Evolutionary conservation across 1,140 invertebrate genomes (phyloP), one percentile per base, ranked within the genome.

Genomic region (Pseudomyrmex cubaensis): DNA sequence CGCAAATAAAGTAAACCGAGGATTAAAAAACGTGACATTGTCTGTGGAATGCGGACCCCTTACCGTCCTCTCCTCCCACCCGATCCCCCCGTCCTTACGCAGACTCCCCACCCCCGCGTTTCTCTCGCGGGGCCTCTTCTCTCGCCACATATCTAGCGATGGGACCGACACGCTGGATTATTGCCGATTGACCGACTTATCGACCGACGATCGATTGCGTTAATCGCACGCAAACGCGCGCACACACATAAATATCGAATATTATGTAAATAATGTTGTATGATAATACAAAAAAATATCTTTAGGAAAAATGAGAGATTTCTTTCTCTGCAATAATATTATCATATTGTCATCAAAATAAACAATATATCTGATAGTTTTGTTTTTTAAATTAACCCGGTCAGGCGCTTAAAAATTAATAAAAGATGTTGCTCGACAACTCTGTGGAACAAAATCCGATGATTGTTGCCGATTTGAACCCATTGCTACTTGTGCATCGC

Each of bases 11-110:
- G 92, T 93, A 93, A 94, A 94, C 91, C 90, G 91, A 90, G 93
- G 91, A 94, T 94, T 94, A 93, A 94, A 93, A 94, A 94, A 93
- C 93, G 93, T 94, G 94, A 94, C 93, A 94, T 93, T 94, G 93
- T 94, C 93, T 93, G 93, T 94, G 94, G 94, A 94, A 94, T 94
- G 94, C 93, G 93, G 92, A 92, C 91, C 91, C 93, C 93, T 93
- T 93, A 90, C 93, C 90, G 75, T 89, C 84, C 86, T 73, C 82
- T 80, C 76, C 86, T 72, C 82, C 84, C 87, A 85, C 74, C 75
- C 87, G 2, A 35, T 2, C 35, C 2, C 35, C 35, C 5, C 35
- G 35, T 35, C 78, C 87, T 77, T 89, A 48, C n/a, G 48, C 7
- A 35, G 86, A 75, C 75, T 74, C 77, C 82, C 74, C 82, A 85